Base-by-base conservation (phyloP, 2,113 vertebrate genomes). In the Guaruba guarouba region DNA sequence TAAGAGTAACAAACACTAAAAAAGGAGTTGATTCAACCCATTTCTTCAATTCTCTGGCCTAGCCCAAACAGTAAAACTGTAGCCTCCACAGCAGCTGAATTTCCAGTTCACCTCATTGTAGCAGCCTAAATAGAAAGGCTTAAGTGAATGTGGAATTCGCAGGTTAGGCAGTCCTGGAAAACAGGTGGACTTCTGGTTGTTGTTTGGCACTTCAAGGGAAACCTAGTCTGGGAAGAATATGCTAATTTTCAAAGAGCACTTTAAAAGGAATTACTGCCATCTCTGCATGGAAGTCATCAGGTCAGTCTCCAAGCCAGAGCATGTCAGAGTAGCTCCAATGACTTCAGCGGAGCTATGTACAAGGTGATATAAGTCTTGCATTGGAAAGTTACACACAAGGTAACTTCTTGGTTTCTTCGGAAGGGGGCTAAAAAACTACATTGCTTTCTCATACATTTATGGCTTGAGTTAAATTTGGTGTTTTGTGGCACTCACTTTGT, bases 321-420 rank as follows among this genome's bases (percentile, higher is more conserved):
- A 59, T 5, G 35, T 24, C 7, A 73, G 35, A 55, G 39, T 7
- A 79, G 35, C 18, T 82, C 51, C 66, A 79, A 29, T 64, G 62
- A 41, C 49, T 82, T 71, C 27, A 71, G 74, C 8, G 3, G 46
- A 90, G 24, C 28, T 68, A 11, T 2, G 10, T 33, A 9, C 14
- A 55, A 39, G 0, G 2, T 29, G 27, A 80, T 20, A 41, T 4
- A 10, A 51, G 25, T 24, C 31, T 46, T 6, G 4, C 1, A 0
- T 11, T 57, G 67, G 13, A 41, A 33, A 67, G n/a, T 28, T 62
- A 57, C 4, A n/a, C 24, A 28, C 9, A 15, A 16, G 63, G 15
- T 8, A 80, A 82, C 29, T 29, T 19, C 31, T 57, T 64, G 62
- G 14, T 15, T 82, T 49, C 48, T 59, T 74, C 37, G 54, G 37